Conservation (phyloP, 92 coral and sea anemone genomes). For the Phenganax marumi region DNA sequence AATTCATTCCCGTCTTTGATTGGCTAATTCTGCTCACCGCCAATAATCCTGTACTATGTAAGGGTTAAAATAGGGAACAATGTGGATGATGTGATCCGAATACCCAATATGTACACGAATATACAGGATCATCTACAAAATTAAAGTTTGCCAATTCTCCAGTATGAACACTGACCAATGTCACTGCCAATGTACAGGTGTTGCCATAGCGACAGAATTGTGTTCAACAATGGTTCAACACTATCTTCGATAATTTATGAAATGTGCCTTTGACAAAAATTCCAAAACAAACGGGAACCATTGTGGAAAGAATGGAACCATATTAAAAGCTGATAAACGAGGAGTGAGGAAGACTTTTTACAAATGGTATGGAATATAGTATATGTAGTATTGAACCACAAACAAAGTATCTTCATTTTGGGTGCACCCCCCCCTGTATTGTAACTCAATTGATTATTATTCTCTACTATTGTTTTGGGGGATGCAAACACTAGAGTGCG, state of each 20-base stretch:
- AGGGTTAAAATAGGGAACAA: too few relatives aligned
- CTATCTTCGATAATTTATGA: neutral
- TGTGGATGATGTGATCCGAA: too few relatives aligned
- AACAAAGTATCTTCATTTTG: too few relatives aligned
- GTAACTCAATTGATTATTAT: too few relatives aligned
- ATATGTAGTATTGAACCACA: neutral
- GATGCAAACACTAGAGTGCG: too few relatives aligned
- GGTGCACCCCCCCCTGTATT: neutral
- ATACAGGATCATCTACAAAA: too few relatives aligned
- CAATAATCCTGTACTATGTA: too few relatives aligned
- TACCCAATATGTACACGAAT: too few relatives aligned
- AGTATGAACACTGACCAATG: conserved; percentile 15
- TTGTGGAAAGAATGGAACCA: conserved; percentile 98
- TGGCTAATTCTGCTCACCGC: too few relatives aligned
- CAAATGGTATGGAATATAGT: conserved; percentile 64
- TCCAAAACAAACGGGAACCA: conserved; percentile 87
- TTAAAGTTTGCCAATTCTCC: neutral
- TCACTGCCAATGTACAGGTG: neutral
- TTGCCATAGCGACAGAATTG: conserved; percentile 3
- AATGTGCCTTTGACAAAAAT: conserved; percentile 94
- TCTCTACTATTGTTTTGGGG: too few relatives aligned
- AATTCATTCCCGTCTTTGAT: too few relatives aligned
- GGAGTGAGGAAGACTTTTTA: conserved; percentile 97
- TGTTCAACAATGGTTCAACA: too few relatives aligned
- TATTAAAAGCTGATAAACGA: conserved; percentile 91